A percentile compares a stretch with the other conserved stretches of the same genome.
Evolutionary conservation across 2,888 invertebrate genomes (phyloP).

Genomic region (Watsonalla binaria): DNA sequence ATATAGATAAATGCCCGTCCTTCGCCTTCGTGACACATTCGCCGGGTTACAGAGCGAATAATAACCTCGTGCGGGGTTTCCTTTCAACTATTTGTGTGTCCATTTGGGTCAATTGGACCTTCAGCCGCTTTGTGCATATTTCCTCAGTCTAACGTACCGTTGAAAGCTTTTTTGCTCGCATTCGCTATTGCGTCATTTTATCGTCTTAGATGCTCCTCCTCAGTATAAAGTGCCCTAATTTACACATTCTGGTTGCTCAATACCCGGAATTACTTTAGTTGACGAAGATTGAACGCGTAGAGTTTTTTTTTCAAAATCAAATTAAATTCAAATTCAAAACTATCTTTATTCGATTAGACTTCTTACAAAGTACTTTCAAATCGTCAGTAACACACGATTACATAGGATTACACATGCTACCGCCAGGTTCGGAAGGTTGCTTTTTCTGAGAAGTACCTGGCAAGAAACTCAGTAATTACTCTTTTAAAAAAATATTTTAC

Average conservation of each 20-base stretch:
- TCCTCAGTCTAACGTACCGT: slow-evolving; percentile 44
- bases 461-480: no score
- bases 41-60: slow-evolving; percentile 66
- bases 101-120: slow-evolving; percentile 75
- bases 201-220: not conserved
- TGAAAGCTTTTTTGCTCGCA: slow-evolving; percentile 64
- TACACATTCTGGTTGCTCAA: not conserved
- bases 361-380: no score
- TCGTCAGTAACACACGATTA: no score
- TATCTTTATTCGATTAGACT: no score
- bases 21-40: slow-evolving; percentile 67
- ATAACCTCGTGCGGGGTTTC: slow-evolving; percentile 62
- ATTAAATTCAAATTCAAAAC: no score
- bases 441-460: no score
- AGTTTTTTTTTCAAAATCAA: no score
- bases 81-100: slow-evolving; percentile 72
- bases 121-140: slow-evolving; percentile 65
- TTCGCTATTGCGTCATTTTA: slow-evolving; percentile 33
- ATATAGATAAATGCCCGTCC: slow-evolving; percentile 72
- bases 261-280: no score
- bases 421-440: no score
- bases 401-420: no score
- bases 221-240: not conserved
- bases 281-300: no score
- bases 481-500: no score